phyloP scores from a whole-genome alignment of 2,797 vertebrate genomes.

The Poeciliopsis infans region DNA sequence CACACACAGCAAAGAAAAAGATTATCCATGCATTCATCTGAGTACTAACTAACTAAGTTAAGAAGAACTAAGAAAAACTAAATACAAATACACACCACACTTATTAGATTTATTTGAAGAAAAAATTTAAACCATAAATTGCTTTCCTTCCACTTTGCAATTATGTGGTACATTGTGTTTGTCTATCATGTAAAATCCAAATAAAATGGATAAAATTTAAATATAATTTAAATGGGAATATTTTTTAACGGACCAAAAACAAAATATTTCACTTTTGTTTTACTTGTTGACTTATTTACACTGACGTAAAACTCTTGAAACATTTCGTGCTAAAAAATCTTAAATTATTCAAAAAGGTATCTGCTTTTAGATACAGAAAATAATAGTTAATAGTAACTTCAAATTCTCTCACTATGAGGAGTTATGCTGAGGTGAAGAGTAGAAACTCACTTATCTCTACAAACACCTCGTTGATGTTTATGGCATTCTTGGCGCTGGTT shows the following conservation, averaged over 20 bases:
- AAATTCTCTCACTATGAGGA: no score
- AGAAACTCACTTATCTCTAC: conserved; percentile 97
- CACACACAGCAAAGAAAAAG: background rate
- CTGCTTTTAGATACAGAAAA: conserved; percentile 11
- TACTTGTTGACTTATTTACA: background rate
- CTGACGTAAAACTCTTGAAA: background rate
- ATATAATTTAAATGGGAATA: background rate
- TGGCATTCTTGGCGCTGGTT: conserved; percentile 97
- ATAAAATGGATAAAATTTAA: background rate
- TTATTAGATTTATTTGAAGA: background rate
- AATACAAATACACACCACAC: background rate
- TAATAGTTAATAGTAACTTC: no score
- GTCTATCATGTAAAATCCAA: background rate
- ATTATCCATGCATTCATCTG: background rate
- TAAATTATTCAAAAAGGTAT: background rate
- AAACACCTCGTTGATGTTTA: conserved; percentile 99
- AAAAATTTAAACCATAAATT: background rate
- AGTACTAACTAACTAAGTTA: no score
- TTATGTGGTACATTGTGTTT: background rate
- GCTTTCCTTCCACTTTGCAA: background rate
- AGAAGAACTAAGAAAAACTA: background rate
- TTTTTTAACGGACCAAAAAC: background rate
- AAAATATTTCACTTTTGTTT: background rate
- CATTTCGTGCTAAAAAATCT: background rate
- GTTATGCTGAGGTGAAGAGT: background rate